These are phyloP conservation scores for Falco punctatus DNA, from an alignment of 2,113 vertebrate species.

Conservation along the genomic window DNA sequence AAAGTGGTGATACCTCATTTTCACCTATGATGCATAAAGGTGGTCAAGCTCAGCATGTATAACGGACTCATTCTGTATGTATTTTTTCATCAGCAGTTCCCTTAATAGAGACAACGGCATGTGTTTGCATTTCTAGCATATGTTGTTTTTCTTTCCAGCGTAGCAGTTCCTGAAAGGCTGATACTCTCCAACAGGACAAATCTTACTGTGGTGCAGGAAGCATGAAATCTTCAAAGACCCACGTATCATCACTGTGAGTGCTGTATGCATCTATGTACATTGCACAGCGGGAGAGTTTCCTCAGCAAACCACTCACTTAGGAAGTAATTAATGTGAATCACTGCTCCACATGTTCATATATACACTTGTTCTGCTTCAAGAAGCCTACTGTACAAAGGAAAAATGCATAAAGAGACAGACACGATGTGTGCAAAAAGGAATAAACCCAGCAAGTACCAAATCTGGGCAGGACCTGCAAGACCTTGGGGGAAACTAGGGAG, in stretches of 20 bases:
- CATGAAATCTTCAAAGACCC: neutral
- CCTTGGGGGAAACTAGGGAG: neutral
- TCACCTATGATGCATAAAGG: neutral
- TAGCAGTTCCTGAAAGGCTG: neutral
- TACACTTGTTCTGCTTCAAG: neutral
- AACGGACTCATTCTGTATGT: neutral
- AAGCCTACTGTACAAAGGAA: neutral
- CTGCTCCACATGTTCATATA: neutral
- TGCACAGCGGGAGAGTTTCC: neutral
- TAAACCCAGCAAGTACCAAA: neutral
- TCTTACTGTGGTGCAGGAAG: neutral
- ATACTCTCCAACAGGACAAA: neutral
- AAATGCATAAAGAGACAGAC: neutral
- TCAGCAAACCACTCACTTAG: neutral
- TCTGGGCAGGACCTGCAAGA: neutral
- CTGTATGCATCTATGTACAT: neutral
- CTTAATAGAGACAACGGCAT: neutral
- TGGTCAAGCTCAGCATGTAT: neutral
- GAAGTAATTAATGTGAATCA: neutral
- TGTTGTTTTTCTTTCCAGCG: neutral
- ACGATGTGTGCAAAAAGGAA: neutral
- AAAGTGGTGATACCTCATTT: neutral
- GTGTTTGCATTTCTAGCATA: neutral
- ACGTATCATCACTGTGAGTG: rapidly evolving
- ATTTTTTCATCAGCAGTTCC: neutral